These are phyloP conservation scores for Stegophylla sp. DNA, from an alignment of 2,888 invertebrate species.

Conservation along the genomic window DNA sequence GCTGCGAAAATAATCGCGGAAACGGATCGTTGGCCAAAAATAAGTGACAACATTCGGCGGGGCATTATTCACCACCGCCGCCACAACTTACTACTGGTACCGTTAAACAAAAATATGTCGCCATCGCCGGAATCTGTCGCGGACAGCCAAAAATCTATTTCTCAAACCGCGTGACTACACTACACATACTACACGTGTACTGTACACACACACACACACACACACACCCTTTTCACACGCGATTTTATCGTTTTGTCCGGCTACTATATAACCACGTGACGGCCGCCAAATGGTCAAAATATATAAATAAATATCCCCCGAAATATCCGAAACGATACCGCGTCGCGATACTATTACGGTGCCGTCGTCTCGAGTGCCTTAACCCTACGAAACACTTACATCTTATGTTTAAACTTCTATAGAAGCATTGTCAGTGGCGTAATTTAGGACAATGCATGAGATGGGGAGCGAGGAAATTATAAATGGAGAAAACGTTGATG, in stretches of 20 bases:
- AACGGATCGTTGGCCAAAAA: slow-evolving; percentile 38
- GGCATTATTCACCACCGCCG: slow-evolving; percentile 32
- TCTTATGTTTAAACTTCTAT: too few species aligned
- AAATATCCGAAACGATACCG: neutral
- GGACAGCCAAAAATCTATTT: slow-evolving; percentile 11
- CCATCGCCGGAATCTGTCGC: neutral
- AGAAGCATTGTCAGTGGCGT: too few species aligned
- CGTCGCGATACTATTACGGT: neutral
- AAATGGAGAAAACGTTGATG: too few species aligned
- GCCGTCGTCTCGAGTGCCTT: neutral
- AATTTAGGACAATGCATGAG: too few species aligned
- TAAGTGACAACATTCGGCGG: neutral
- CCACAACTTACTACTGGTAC: too few species aligned
- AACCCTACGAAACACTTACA: too few species aligned
- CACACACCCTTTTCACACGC: slow-evolving; percentile 13
- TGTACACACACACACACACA: too few species aligned
- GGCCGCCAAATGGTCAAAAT: slow-evolving; percentile 5
- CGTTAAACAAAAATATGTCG: neutral
- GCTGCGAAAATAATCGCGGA: slow-evolving; percentile 18
- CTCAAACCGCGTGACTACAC: neutral
- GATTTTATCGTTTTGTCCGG: neutral
- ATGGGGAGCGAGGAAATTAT: too few species aligned
- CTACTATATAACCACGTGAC: neutral
- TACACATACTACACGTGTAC: too few species aligned
- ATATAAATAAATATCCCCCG: slow-evolving; percentile 1